Evolutionary conservation across 2,888 invertebrate genomes (phyloP).

Genomic region (Ennomos erosarius): DNA sequence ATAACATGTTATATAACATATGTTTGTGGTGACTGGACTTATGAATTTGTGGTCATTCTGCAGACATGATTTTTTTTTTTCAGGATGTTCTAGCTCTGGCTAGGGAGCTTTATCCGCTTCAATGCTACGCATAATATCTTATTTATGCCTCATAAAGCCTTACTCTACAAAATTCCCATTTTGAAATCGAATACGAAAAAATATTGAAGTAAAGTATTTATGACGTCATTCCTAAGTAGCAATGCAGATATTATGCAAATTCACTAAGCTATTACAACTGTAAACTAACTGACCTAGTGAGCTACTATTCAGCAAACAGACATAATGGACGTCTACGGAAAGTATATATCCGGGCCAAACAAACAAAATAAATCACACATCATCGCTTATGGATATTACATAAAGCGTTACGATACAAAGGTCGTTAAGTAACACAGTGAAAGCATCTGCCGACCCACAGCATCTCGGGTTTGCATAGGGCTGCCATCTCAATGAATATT

Average conservation of each 20-base stretch:
- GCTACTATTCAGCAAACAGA: conserved; percentile 19
- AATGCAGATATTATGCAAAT: conserved; percentile 12
- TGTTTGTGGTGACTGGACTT: conserved; percentile 31
- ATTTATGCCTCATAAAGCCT: too few species aligned
- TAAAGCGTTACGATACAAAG: conserved; percentile 53
- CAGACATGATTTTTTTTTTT: background rate
- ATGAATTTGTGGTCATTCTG: conserved; percentile 5
- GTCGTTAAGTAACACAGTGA: conserved; percentile 73
- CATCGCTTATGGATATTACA: conserved; percentile 49
- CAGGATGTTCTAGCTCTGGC: too few species aligned
- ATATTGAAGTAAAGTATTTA: too few species aligned
- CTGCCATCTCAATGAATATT: background rate
- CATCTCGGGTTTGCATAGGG: conserved; percentile 8
- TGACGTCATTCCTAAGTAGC: background rate
- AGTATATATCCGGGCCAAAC: conserved; percentile 35
- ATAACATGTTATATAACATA: conserved; percentile 53
- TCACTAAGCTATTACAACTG: background rate
- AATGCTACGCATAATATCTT: too few species aligned
- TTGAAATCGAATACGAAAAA: too few species aligned
- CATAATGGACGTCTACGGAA: conserved; percentile 26
- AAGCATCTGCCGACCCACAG: conserved; percentile 64
- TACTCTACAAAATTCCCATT: too few species aligned
- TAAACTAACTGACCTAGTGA: conserved; percentile 15
- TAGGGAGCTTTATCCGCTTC: too few species aligned
- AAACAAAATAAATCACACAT: conserved; percentile 40